Percentiles rank a stretch among this genome's conserved stretches.
These are phyloP conservation scores for Sacculina carcini DNA, from an alignment of 2,888 invertebrate species.

Conservation along the genomic window DNA sequence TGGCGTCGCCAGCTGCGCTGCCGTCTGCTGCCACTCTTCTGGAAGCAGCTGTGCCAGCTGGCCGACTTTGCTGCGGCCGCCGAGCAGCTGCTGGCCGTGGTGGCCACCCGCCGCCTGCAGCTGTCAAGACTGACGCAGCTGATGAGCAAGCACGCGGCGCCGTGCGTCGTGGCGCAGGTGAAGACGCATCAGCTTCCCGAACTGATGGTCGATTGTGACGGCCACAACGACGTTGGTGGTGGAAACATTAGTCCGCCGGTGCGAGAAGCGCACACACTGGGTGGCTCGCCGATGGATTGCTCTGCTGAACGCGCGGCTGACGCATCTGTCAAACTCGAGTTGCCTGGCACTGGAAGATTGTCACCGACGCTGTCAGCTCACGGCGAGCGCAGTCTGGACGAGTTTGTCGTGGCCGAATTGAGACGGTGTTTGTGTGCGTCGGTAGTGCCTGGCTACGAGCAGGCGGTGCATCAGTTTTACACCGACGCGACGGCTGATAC, in stretches of 20 bases:
- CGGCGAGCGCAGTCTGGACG: too few species aligned
- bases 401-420: too few species aligned
- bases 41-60: slow-evolving; percentile 20
- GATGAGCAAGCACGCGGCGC: neutral
- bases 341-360: neutral
- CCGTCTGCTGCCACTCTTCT: neutral
- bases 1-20: neutral
- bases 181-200: slow-evolving; percentile 16
- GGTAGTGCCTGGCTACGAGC: too few species aligned
- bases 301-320: neutral
- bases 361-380: too few species aligned
- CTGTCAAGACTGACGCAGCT: neutral
- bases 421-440: too few species aligned
- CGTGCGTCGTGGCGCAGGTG: too few species aligned
- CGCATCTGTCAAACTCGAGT: neutral
- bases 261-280: slow-evolving; percentile 11
- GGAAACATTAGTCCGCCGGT: too few species aligned
- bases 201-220: slow-evolving; percentile 9
- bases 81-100: slow-evolving; percentile 27
- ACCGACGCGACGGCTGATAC: neutral
- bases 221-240: too few species aligned
- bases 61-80: slow-evolving; percentile 23
- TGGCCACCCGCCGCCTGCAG: slow-evolving; percentile 15
- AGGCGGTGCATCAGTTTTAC: too few species aligned
- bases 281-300: neutral